These are phyloP conservation scores for Scalopus aquaticus DNA, from an alignment of 2,113 vertebrate species.

Conservation along the genomic window DNA sequence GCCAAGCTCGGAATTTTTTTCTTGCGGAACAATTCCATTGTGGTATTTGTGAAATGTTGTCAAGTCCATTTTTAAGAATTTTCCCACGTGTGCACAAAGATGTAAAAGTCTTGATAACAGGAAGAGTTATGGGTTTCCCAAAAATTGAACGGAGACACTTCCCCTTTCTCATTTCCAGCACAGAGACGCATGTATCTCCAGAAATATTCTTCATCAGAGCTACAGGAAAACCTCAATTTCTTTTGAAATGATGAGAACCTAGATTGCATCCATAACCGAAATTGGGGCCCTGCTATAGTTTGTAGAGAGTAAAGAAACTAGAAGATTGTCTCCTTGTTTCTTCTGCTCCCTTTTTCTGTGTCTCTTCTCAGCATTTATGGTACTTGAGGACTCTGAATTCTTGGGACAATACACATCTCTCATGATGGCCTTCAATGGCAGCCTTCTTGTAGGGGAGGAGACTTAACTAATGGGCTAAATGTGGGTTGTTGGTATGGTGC, in stretches of 20 bases:
- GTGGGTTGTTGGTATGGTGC: not conserved
- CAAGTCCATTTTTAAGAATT: constrained; percentile 20
- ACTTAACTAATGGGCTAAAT: not conserved
- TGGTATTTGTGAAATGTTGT: constrained; percentile 32
- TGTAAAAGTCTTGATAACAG: constrained; percentile 44
- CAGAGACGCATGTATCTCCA: not conserved
- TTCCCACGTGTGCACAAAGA: not conserved
- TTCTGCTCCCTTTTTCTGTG: not conserved
- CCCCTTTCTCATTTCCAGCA: constrained; percentile 11
- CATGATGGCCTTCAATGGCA: not conserved
- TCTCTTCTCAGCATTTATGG: not conserved
- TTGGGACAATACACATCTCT: not conserved
- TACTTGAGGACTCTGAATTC: not conserved
- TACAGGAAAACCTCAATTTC: not conserved
- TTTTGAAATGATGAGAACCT: not conserved
- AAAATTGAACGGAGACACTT: not conserved
- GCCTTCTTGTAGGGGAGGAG: not conserved
- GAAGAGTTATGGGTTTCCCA: constrained; percentile 46
- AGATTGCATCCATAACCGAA: not conserved
- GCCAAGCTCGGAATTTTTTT: constrained; percentile 40
- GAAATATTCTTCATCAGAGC: not conserved
- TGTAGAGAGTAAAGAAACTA: not conserved
- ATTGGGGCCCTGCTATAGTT: not conserved
- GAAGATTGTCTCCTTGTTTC: not conserved
- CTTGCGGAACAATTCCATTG: constrained; percentile 36